Evolutionary conservation across 2,797 vertebrate species (phyloP).

Genomic region (Xenentodon cancila): DNA sequence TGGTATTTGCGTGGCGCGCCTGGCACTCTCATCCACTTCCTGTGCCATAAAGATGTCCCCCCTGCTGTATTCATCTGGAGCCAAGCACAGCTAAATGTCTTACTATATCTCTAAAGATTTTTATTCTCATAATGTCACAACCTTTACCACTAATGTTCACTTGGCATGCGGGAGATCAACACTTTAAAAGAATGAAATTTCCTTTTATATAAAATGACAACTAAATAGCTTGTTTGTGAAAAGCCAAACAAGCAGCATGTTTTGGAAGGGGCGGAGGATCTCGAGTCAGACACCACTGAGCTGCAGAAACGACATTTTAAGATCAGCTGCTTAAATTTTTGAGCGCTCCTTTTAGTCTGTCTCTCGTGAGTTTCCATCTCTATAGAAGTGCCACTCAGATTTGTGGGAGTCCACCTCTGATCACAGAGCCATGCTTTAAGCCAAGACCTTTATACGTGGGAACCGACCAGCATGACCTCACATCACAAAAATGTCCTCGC

Average conservation of each 20-base stretch:
- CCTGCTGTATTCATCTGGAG: slow-evolving; percentile 22
- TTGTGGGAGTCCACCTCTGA: slow-evolving; percentile 1
- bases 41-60: slow-evolving; percentile 51
- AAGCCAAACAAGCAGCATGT: neutral
- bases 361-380: neutral
- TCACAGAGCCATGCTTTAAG: slow-evolving; percentile 5
- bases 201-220: neutral
- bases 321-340: slow-evolving; percentile 2
- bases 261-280: no score
- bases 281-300: neutral
- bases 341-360: neutral
- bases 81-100: slow-evolving; percentile 15
- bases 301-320: neutral
- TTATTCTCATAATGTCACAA: neutral
- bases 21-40: slow-evolving; percentile 22
- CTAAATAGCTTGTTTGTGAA: neutral
- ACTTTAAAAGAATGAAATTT: neutral
- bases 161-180: neutral
- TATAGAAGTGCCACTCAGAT: neutral
- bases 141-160: slow-evolving; percentile 4
- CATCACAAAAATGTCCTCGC: slow-evolving; percentile 7
- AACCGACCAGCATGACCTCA: slow-evolving; percentile 2
- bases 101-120: slow-evolving; percentile 1
- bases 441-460: slow-evolving; percentile 7
- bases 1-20: no score